These are phyloP conservation scores for Caenorhabditis sinica DNA, from an alignment of 2,888 invertebrate genomes.

Conservation along the genomic window DNA sequence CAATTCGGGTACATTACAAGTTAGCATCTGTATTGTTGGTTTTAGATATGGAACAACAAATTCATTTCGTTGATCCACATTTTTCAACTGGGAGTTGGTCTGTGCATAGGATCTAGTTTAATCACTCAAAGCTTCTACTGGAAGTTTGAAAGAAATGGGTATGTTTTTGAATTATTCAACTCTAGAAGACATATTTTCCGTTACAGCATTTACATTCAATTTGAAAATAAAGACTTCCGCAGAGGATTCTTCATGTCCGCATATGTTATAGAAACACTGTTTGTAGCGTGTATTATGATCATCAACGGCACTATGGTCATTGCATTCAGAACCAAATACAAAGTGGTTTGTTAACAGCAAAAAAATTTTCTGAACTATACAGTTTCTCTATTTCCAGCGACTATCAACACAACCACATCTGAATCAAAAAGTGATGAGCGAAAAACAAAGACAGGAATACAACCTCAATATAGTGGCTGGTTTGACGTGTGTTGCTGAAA, in stretches of 20 bases:
- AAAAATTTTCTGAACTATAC: neutral
- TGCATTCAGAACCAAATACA: slow-evolving; percentile 65
- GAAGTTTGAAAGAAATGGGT: slow-evolving; percentile 69
- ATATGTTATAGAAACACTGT: slow-evolving; percentile 65
- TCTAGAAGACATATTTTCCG: no score
- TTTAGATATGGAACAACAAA: slow-evolving; percentile 70
- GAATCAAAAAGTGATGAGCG: slow-evolving; percentile 67
- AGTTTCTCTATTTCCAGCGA: slow-evolving; percentile 34
- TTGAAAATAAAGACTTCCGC: slow-evolving; percentile 62
- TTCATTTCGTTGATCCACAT: slow-evolving; percentile 58
- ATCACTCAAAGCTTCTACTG: slow-evolving; percentile 67
- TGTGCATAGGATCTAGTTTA: slow-evolving; percentile 53
- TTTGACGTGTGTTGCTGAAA: slow-evolving; percentile 70
- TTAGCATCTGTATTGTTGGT: neutral
- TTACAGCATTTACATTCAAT: slow-evolving; percentile 69
- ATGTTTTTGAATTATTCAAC: no score
- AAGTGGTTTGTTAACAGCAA: slow-evolving; percentile 45
- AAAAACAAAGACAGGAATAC: slow-evolving; percentile 72
- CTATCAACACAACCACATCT: slow-evolving; percentile 48
- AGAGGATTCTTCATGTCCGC: slow-evolving; percentile 66
- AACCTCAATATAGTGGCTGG: slow-evolving; percentile 66
- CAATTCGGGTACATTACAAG: no score
- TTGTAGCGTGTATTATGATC: slow-evolving; percentile 64
- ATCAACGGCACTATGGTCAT: slow-evolving; percentile 69
- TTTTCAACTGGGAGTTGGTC: slow-evolving; percentile 65